These are phyloP conservation scores for Microtus ochrogaster DNA, from an alignment of 2,113 vertebrate species.

Conservation along the genomic window DNA sequence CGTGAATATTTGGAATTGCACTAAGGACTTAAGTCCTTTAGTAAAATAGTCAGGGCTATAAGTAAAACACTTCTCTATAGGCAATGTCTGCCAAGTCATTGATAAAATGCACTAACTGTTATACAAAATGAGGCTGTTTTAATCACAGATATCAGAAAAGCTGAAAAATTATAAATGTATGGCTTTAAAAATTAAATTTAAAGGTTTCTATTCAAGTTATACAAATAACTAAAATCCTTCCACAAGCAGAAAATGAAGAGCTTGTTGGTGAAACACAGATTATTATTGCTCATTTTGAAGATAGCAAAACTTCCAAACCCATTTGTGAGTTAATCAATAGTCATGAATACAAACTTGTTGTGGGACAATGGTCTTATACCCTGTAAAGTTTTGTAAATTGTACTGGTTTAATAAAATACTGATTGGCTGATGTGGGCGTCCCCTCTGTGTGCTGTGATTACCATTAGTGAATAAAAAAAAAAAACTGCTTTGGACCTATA, in stretches of 20 bases:
- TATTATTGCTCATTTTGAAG: neutral
- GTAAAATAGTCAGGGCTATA: neutral
- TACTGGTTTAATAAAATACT: too few species aligned
- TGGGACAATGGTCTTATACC: too few species aligned
- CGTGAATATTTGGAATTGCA: neutral
- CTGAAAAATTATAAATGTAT: neutral
- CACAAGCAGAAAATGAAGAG: neutral
- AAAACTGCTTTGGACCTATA: too few species aligned
- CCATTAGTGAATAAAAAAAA: too few species aligned
- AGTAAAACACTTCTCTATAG: neutral
- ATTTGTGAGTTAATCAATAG: neutral
- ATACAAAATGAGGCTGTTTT: neutral
- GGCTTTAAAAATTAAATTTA: neutral
- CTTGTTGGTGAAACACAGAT: neutral
- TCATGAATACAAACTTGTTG: neutral
- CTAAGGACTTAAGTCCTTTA: neutral
- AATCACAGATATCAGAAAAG: neutral
- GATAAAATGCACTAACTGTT: neutral
- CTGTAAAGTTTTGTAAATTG: too few species aligned
- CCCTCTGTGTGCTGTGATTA: too few species aligned
- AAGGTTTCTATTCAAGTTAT: neutral
- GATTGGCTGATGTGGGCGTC: too few species aligned
- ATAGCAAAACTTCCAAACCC: neutral
- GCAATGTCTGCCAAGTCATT: neutral
- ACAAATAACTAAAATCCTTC: neutral